phyloP scores from a whole-genome alignment of 2,888 invertebrate genomes.

The Limnephilus auricula region DNA sequence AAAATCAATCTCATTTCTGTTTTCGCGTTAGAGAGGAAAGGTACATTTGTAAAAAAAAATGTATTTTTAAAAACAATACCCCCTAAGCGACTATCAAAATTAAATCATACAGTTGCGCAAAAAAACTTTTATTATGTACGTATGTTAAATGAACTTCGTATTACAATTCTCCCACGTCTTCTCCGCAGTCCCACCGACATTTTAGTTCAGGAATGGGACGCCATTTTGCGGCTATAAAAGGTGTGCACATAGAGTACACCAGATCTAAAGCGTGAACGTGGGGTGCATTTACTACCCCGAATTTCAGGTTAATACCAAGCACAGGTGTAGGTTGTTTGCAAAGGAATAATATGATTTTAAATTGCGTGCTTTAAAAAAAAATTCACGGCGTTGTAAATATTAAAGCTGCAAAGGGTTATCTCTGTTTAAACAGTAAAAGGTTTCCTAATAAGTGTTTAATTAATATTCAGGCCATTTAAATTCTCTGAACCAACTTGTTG shows the following conservation, averaged over 20 bases:
- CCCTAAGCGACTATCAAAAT: too few species aligned
- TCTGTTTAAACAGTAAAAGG: slow-evolving; percentile 12
- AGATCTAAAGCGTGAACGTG: slow-evolving; percentile 25
- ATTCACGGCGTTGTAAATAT: background rate
- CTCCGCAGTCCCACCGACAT: background rate
- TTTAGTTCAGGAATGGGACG: background rate
- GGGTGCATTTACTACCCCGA: slow-evolving; percentile 35
- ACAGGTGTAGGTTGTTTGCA: slow-evolving; percentile 15
- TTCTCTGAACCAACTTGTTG: background rate
- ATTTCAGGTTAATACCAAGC: slow-evolving; percentile 19
- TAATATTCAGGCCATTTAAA: background rate
- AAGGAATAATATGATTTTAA: slow-evolving; percentile 35
- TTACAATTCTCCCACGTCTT: background rate
- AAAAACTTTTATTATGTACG: background rate
- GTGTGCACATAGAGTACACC: slow-evolving; percentile 21
- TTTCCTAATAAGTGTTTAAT: background rate
- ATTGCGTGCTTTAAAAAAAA: slow-evolving; percentile 12
- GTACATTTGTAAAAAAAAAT: too few species aligned
- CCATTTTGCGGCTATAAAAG: slow-evolving; percentile 41
- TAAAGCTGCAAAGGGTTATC: slow-evolving; percentile 18
- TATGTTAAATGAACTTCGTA: background rate
- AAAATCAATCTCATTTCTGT: too few species aligned
- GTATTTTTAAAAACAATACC: too few species aligned
- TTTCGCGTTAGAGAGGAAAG: too few species aligned
- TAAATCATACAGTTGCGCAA: background rate